These are phyloP conservation scores for Oxyura jamaicensis DNA, from an alignment of 2,113 vertebrate genomes.

Conservation along the genomic window DNA sequence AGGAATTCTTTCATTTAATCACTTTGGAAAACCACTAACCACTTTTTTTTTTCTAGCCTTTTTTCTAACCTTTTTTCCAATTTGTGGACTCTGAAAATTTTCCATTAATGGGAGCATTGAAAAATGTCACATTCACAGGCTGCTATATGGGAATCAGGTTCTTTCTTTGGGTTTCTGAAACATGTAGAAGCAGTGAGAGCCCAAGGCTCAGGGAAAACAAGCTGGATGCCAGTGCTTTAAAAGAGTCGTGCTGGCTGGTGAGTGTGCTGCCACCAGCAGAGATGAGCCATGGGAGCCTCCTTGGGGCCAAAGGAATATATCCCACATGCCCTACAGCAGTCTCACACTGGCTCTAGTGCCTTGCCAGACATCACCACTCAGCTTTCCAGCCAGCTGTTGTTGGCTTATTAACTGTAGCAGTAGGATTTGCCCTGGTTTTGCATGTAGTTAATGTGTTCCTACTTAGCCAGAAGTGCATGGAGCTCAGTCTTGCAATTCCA, in stretches of 20 bases:
- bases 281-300: neutral
- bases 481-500: neutral
- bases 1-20: neutral
- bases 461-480: neutral
- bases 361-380: accelerated
- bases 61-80: accelerated
- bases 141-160: neutral
- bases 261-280: neutral
- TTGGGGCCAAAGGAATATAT: neutral
- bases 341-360: neutral
- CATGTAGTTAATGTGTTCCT: accelerated
- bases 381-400: neutral
- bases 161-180: neutral
- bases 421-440: neutral
- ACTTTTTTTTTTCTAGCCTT: too few relatives aligned
- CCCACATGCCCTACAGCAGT: neutral
- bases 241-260: neutral
- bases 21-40: neutral
- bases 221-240: neutral
- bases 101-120: neutral
- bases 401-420: accelerated
- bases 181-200: neutral
- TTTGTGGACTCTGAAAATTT: neutral
- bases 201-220: neutral
- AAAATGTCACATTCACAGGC: neutral